phyloP scores from a whole-genome alignment of 2,797 vertebrate genomes.

The Mycteria americana region DNA sequence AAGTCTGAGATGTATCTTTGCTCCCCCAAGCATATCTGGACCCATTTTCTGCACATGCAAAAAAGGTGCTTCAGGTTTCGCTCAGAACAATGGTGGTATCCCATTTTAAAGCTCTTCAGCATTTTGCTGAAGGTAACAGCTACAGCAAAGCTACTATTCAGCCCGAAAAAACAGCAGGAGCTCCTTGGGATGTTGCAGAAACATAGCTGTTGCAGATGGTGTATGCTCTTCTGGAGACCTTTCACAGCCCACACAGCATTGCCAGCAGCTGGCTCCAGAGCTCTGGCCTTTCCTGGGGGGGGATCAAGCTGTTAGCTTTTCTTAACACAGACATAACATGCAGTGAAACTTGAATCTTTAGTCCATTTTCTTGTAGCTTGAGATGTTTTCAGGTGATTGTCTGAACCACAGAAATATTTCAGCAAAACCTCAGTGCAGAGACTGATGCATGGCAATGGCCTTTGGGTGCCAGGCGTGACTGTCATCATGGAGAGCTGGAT shows the following conservation, averaged over 20 bases:
- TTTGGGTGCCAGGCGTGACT: background rate
- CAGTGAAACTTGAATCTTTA: background rate
- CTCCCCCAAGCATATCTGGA: background rate
- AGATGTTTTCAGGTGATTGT: background rate
- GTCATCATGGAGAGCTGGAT: background rate
- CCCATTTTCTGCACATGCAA: background rate
- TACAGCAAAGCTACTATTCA: background rate
- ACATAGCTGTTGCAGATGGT: background rate
- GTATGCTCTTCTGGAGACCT: background rate
- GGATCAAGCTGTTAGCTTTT: background rate
- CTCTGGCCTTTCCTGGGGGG: background rate
- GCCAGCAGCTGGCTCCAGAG: background rate
- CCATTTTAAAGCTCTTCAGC: background rate
- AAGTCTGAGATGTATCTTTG: background rate
- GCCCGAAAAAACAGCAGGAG: background rate
- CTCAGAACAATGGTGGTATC: background rate
- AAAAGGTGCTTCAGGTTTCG: background rate
- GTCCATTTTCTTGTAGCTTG: background rate
- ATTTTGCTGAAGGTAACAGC: background rate
- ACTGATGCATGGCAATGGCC: background rate
- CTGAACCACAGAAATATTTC: background rate
- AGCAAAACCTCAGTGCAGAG: background rate
- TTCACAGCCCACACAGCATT: background rate
- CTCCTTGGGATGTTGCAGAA: background rate
- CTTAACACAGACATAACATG: background rate